Evolutionary conservation across 2,113 vertebrate species (phyloP).

Genomic region (Castor canadensis): DNA sequence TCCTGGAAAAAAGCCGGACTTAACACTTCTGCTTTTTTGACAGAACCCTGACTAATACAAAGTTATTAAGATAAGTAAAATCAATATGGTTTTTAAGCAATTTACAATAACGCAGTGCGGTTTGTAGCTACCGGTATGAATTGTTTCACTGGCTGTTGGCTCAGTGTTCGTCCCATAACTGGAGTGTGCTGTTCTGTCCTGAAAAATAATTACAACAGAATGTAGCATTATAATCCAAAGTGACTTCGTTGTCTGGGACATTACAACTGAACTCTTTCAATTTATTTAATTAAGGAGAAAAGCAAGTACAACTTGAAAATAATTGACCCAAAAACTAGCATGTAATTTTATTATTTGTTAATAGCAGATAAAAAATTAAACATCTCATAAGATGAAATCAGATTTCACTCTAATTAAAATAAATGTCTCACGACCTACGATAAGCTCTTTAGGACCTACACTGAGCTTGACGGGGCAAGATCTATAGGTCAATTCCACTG

Average conservation of each 20-base stretch:
- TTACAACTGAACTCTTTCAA: background rate
- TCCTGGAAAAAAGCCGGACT: background rate
- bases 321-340: background rate
- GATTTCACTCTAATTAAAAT: constrained; percentile 27
- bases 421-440: background rate
- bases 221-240: background rate
- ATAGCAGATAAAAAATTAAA: background rate
- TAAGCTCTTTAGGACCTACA: background rate
- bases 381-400: constrained; percentile 28
- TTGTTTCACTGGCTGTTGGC: background rate
- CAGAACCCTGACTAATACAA: background rate
- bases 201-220: background rate
- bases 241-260: background rate
- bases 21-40: background rate
- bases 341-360: constrained; percentile 35
- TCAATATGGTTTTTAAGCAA: background rate
- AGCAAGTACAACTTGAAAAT: background rate
- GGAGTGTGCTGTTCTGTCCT: background rate
- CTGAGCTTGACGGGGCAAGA: background rate
- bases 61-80: background rate
- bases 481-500: background rate
- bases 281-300: constrained; percentile 30
- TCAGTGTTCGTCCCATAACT: background rate
- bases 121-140: background rate
- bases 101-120: background rate